Percentiles rank a stretch among this genome's conserved stretches.
Conservation (phyloP, 1,140 invertebrate species). For the Homarus americanus region DNA sequence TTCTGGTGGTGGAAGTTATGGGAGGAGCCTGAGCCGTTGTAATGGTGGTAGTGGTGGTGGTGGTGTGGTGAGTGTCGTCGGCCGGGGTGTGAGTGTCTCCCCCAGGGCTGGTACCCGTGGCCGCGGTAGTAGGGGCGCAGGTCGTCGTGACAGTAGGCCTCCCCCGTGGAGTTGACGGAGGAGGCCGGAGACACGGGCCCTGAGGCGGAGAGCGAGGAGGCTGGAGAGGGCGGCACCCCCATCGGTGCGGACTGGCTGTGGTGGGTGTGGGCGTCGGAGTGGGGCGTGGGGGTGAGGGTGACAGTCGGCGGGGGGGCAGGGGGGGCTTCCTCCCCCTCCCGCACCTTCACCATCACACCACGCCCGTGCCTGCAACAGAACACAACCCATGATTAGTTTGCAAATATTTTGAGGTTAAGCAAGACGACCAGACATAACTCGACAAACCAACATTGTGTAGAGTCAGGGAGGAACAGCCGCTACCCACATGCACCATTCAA, state of each 20-base stretch:
- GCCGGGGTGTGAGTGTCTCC: conserved; percentile 2
- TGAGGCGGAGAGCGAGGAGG: conserved; percentile 50
- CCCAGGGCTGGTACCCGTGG: conserved; percentile 31
- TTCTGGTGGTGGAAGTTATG: conserved; percentile 37
- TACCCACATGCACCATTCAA: too few species aligned
- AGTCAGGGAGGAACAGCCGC: too few species aligned
- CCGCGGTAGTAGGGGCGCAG: conserved; percentile 30
- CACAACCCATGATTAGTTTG: not conserved
- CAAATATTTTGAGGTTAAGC: not conserved
- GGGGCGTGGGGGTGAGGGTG: conserved; percentile 68
- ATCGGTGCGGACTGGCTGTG: conserved; percentile 27
- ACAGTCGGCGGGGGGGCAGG: conserved; percentile 55
- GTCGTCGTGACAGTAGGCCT: conserved; percentile 31
- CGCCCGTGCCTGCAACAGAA: conserved; percentile 30
- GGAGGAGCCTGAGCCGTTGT: conserved; percentile 9
- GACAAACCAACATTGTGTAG: too few species aligned
- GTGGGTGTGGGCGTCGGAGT: not conserved
- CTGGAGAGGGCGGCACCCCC: conserved; percentile 48
- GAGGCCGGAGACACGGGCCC: conserved; percentile 57
- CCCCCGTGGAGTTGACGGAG: conserved; percentile 60
- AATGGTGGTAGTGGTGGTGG: conserved; percentile 26
- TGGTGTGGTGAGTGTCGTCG: conserved; percentile 9
- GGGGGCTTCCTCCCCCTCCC: conserved; percentile 49
- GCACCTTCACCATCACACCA: conserved; percentile 58
- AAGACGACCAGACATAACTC: not conserved